Evolutionary conservation across 2,888 invertebrate species (phyloP).

Genomic region (Drosophila multiciliata): DNA sequence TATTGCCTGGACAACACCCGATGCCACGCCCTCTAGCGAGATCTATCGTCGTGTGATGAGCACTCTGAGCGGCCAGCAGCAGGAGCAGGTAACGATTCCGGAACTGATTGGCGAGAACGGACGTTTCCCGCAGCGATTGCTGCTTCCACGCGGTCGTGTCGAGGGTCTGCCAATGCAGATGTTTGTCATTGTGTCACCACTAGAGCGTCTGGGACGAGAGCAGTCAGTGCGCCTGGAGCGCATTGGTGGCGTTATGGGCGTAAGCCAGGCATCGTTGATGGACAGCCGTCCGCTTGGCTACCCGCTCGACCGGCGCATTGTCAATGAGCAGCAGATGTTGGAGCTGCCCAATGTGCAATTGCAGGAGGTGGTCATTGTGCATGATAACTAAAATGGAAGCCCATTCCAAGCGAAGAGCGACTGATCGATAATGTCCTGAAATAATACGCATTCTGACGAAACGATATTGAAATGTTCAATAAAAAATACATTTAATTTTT

Average conservation of each 20-base stretch:
- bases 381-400: constrained; percentile 57
- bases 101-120: constrained; percentile 81
- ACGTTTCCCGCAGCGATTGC: constrained; percentile 87
- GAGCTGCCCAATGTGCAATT: constrained; percentile 69
- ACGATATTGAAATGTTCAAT: constrained; percentile 29
- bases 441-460: constrained; percentile 1
- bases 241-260: constrained; percentile 59
- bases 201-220: constrained; percentile 54
- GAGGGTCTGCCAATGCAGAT: constrained; percentile 88
- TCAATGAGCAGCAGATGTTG: constrained; percentile 55
- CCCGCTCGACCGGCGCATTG: constrained; percentile 73
- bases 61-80: constrained; percentile 83
- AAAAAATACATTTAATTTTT: constrained; percentile 4
- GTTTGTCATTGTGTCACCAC: constrained; percentile 87
- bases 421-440: not conserved
- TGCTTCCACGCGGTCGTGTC: constrained; percentile 88
- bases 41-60: constrained; percentile 85
- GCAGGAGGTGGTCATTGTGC: constrained; percentile 73
- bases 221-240: constrained; percentile 8
- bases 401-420: constrained; percentile 7
- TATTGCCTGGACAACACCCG: constrained; percentile 86
- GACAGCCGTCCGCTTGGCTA: constrained; percentile 74
- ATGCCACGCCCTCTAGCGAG: constrained; percentile 85
- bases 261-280: constrained; percentile 46
- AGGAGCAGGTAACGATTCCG: constrained; percentile 71